Evolutionary conservation across 1,140 invertebrate species (phyloP), one percentile per base, ranked within the genome.

Genomic region (Platorchestia sp.): DNA sequence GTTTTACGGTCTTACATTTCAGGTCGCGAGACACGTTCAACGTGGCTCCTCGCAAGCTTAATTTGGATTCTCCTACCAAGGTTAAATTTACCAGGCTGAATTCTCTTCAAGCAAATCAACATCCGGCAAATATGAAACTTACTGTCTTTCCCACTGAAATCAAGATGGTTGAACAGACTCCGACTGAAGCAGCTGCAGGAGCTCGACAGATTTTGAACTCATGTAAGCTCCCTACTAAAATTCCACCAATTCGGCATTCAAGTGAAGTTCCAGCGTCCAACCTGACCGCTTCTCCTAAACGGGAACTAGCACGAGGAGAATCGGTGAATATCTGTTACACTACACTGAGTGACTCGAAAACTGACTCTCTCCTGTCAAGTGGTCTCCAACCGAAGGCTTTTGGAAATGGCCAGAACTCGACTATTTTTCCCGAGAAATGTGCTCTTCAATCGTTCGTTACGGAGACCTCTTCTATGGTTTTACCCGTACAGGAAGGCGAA

Each of bases 401-500:
- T 41, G 43, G 87, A 41, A 14, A 42, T 41, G 14, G 42, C 41
- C 87, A 44, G 16, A 41, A 42, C 3, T 89, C 36, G 1, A 42
- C 87, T 10, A 89, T 1, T 44, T 41, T 89, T 41, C 3, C 7
- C 5, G 41, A 0, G 5, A 41, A 42, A 14, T 44, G 41, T 89
- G n/a, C 10, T 44, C 87, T 89, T 10, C 87, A 41, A 42, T 89
- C 87, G 3, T 42, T 89, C 41, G n/a, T 89, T 44, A 89, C 87
- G 5, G 87, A 89, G 87, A 89, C 87, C n/a, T 42, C 41, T 43
- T 89, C 87, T 5, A 16, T 89, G 87, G 87, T 89, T 98, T 98
- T 0, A 97, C 97, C 96, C 98, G 98, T 95, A 98, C 98, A 96
- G 98, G 97, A 97, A 96, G 97, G 97, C 45, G 96, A 96, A 95